Evolutionary conservation across 2,888 invertebrate species (phyloP), one percentile per base, ranked within the genome.

Genomic region (Drosophila buzzatii): DNA sequence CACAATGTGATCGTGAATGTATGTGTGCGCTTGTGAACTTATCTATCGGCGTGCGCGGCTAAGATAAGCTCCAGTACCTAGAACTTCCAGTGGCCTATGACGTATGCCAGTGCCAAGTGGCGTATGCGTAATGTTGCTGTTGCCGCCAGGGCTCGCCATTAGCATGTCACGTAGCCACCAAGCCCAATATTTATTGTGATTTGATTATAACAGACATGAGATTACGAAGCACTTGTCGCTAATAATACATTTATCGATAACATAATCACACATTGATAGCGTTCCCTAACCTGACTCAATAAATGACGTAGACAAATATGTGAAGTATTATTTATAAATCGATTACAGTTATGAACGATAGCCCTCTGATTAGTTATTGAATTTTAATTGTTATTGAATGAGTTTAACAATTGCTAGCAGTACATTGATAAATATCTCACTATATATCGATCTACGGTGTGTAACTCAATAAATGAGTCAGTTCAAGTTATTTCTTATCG

Each of bases 21-120:
- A 23, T 7, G 52, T 23, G 23, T 20, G 44, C 61, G 81, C 69
- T 10, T 65, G 52, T n/a, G 31, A 60, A 65, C 51, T 57, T 47
- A 45, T 75, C 81, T 83, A 87, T 85, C 85, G 58, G 63, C 51
- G 20, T 57, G 60, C 61, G 55, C 78, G 57, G 59, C 59, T 73
- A 49, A 82, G 87, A 83, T 85, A 82, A 78, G 65, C 60, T 53
- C 16, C 51, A 2, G 44, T 49, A 35, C 58, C 57, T 59, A 68
- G 35, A 57, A 74, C 45, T 61, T 56, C 62, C 62, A 52, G 52
- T 58, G 58, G 70, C 81, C 52, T 52, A 66, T 88, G 88, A 84
- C 85, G 83, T 85, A 71, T 41, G n/a, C n/a, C 27, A 16, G 33
- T 42, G 33, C 45, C 64, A 72, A 16, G 49, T 31, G 67, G 16